Base-by-base conservation (phyloP, 2,797 vertebrate species). In the Setipinna tenuifilis region DNA sequence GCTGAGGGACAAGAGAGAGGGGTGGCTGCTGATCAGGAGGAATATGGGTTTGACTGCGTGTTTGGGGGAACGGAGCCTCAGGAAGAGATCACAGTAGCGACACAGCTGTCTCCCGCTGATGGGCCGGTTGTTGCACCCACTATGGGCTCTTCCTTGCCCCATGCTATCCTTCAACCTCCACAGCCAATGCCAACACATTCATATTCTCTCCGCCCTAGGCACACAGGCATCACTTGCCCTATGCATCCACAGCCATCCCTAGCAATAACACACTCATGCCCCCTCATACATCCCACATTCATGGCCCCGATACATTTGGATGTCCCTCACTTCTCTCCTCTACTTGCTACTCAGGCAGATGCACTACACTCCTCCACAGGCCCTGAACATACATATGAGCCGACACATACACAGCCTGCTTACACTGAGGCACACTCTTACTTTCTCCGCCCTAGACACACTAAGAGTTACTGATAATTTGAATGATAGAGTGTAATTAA, bases 41-140 rank as follows among this genome's bases (percentile, higher is more conserved):
- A 82, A 14, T 82, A 82, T 82, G 81, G 81, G 7, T 82, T 54
- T 82, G 81, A 82, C 81, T 54, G 0, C n/a, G 6, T 82, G 41
- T 82, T 82, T 82, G 81, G 81, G 28, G 25, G 28, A 35, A n/a
- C 59, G 1, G 59, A n/a, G 19, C 59, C 59, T n/a, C 59, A 61
- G 0, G 59, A n/a, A 16, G 4, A 59, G 58, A 2, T 21, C 16
- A 21, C 58, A 19, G 16, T 3, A 14, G 54, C 10, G 2, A 14
- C 54, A 58, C 54, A 58, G 54, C 3, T 14, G 7, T 2, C 54
- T 58, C 2, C 14, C 14, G 14, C 54, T 58, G 12, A 14, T 10
- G 19, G 7, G 54, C 54, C 54, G 14, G 54, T 58, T 58, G 7
- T 58, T 17, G 16, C 16, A 21, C 58, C 19, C 17, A 59, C 59